Conservation (phyloP, 2,113 vertebrate genomes). For the Ornithorhynchus anatinus region DNA sequence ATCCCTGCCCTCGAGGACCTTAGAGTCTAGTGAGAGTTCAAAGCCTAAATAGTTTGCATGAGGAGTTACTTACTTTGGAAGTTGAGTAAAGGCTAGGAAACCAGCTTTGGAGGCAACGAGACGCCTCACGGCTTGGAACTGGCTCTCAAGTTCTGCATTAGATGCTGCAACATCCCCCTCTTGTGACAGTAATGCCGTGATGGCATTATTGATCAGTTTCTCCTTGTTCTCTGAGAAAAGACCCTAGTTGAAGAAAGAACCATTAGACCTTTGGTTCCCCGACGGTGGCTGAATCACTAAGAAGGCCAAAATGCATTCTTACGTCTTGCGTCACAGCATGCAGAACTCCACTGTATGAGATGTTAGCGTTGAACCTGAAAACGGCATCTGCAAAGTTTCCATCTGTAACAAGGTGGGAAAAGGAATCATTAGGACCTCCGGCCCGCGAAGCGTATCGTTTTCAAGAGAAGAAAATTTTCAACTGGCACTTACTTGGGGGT, state of each 20-base stretch:
- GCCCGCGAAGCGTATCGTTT: background rate
- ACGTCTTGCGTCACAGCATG: constrained; percentile 98
- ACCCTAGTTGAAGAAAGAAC: constrained; percentile 73
- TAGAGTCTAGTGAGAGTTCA: no score
- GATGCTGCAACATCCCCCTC: constrained; percentile 84
- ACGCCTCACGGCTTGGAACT: constrained; percentile 95
- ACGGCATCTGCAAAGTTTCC: constrained; percentile 96
- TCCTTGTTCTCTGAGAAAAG: constrained; percentile 99
- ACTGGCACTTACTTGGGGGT: constrained; percentile 87
- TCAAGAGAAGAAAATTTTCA: background rate
- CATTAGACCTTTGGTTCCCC: constrained; percentile 14
- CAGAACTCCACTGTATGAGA: constrained; percentile 96
- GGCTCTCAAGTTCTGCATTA: constrained; percentile 94
- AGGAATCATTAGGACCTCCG: background rate
- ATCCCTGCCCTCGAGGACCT: no score
- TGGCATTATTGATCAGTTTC: constrained; percentile 97
- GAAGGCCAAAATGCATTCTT: constrained; percentile 64
- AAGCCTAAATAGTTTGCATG: background rate
- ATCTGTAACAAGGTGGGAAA: constrained; percentile 74
- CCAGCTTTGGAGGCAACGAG: constrained; percentile 97
- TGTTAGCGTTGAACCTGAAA: constrained; percentile 97
- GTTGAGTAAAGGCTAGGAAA: constrained; percentile 97
- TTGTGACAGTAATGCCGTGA: constrained; percentile 91
- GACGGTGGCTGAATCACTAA: constrained; percentile 13
- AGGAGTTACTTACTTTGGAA: constrained; percentile 85